Evolutionary conservation across 2,113 vertebrate species (phyloP), one percentile per base, ranked within the genome.

Genomic region (Orientallactaga bullata): DNA sequence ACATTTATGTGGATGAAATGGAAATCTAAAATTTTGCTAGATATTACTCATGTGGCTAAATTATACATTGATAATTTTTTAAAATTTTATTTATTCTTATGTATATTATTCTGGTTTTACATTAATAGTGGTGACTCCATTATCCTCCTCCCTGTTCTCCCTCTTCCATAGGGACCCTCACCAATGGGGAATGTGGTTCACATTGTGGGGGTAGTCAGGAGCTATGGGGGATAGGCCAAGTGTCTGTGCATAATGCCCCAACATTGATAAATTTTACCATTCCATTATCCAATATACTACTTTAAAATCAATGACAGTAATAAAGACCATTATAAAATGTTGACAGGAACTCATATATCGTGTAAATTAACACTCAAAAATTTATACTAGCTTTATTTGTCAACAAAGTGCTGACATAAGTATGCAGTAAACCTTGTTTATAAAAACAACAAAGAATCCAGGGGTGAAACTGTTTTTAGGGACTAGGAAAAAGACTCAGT

Each of bases 301-400:
- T 76, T 88, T 81, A 80, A 95, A 95, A 86, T 79, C 13, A 74
- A 37, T 89, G 18, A 26, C 32, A 35, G 13, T n/a, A 71, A 28
- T 83, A 72, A 32, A 51, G 21, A 8, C 1, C 66, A 24, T 35
- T 87, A 68, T 0, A 74, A 72, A 71, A 85, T 55, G 69, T 28
- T 63, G 18, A n/a, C 32, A 88, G 6, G 0, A 82, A 85, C 73
- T 72, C 32, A 79, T 28, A 32, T 5, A 37, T 16, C 0, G 18
- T 79, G 73, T 88, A n/a, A 89, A 78, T 24, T 78, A 78, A 65
- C 7, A 74, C 5, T 42, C 23, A 7, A 58, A 86, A 74, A 35
- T 17, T 28, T 32, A 20, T 1, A 30, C 78, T 3, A 72, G 26
- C 13, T 76, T 91, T 83, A 0, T 9, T 68, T 76, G 10, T 76